Conservation (phyloP, 2,888 invertebrate genomes). For the Marronus borbonicus region DNA sequence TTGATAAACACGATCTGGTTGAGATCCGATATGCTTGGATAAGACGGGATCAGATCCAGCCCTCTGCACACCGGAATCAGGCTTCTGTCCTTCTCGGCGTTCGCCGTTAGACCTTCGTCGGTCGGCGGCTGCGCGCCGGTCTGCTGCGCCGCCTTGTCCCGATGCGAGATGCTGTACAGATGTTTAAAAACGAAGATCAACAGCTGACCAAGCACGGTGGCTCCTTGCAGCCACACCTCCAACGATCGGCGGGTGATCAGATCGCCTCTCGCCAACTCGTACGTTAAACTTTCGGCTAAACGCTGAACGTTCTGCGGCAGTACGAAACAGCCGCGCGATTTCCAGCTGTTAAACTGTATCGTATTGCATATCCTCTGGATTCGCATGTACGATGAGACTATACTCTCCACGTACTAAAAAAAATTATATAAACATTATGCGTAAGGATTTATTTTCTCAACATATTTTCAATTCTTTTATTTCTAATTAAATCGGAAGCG, state of each 20-base stretch:
- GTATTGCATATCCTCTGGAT: conserved; percentile 75
- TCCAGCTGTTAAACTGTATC: conserved; percentile 75
- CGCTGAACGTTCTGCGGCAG: conserved; percentile 74
- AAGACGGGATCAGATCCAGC: conserved; percentile 82
- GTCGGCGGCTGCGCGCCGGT: conserved; percentile 56
- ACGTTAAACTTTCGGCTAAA: conserved; percentile 75
- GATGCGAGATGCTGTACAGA: conserved; percentile 72
- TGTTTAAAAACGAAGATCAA: conserved; percentile 73
- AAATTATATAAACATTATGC: not conserved
- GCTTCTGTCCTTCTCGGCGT: conserved; percentile 70
- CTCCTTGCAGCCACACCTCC: conserved; percentile 71
- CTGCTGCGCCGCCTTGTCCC: conserved; percentile 67
- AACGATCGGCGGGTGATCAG: conserved; percentile 68
- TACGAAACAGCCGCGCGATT: conserved; percentile 74
- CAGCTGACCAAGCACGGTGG: conserved; percentile 71
- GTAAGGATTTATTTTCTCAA: too few relatives aligned
- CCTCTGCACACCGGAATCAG: conserved; percentile 75
- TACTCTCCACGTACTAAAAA: conserved; percentile 81
- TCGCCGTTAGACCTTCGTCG: conserved; percentile 59
- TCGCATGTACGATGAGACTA: conserved; percentile 83
- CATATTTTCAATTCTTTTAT: too few relatives aligned
- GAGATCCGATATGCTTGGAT: conserved; percentile 83
- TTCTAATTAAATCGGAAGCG: too few relatives aligned
- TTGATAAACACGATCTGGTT: conserved; percentile 87
- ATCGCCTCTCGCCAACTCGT: conserved; percentile 70